Evolutionary conservation across 2,113 vertebrate genomes (phyloP).

Genomic region (Callocephalon fimbriatum): DNA sequence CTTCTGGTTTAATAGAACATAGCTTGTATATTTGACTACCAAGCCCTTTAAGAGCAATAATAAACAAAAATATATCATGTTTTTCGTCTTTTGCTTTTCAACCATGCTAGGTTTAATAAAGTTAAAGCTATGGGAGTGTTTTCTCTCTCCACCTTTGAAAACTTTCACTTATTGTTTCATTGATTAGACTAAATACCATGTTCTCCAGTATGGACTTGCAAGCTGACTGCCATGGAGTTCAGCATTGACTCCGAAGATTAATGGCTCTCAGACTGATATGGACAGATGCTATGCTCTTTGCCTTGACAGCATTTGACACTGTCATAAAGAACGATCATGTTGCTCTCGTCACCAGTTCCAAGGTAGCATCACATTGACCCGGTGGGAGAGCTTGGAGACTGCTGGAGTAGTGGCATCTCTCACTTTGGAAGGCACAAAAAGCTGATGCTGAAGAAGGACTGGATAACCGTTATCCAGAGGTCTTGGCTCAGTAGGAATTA

Average conservation of each 20-base stretch:
- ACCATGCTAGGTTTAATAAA: slow-evolving; percentile 50
- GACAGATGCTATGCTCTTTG: neutral
- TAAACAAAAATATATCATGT: slow-evolving; percentile 70
- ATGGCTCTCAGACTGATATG: neutral
- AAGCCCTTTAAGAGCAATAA: slow-evolving; percentile 80
- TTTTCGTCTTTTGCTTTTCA: slow-evolving; percentile 64
- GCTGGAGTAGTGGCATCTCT: neutral
- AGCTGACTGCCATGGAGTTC: neutral
- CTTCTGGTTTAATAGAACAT: slow-evolving; percentile 64
- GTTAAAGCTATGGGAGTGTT: neutral
- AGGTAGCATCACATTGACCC: neutral
- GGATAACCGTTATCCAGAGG: neutral
- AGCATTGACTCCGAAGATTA: neutral
- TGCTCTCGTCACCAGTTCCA: neutral
- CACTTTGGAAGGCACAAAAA: neutral
- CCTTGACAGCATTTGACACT: neutral
- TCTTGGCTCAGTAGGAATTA: neutral
- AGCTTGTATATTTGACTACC: slow-evolving; percentile 63
- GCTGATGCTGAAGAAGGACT: slow-evolving; percentile 1
- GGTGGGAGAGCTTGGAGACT: neutral
- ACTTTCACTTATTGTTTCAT: neutral
- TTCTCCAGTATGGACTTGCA: neutral
- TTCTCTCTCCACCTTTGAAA: neutral
- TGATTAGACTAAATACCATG: neutral
- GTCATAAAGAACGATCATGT: neutral